Conservation (phyloP, 2,797 vertebrate species). For the Hydrolagus colliei region DNA sequence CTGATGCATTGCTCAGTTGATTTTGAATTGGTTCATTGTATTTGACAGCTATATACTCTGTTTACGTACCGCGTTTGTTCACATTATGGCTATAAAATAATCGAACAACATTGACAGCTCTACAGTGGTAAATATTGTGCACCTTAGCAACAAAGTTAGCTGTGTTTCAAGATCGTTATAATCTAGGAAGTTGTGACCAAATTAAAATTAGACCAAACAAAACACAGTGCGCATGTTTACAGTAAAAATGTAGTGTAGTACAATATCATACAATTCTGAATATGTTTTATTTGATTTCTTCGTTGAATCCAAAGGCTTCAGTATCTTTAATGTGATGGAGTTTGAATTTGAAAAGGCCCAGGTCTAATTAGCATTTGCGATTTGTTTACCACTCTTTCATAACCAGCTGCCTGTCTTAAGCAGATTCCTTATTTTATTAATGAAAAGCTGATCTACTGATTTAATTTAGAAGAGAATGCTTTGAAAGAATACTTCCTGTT, state of each 20-base stretch:
- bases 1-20: background rate
- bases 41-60: background rate
- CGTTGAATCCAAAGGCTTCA: background rate
- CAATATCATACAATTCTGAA: background rate
- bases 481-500: slow-evolving; percentile 10
- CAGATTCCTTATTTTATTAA: slow-evolving; percentile 13
- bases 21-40: background rate
- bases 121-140: background rate
- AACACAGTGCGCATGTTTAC: background rate
- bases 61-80: background rate
- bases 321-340: background rate
- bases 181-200: background rate
- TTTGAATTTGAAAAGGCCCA: slow-evolving; percentile 23
- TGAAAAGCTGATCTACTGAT: background rate
- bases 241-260: background rate
- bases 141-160: background rate
- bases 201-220: slow-evolving; percentile 14
- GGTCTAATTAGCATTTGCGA: background rate
- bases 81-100: background rate
- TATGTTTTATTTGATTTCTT: background rate
- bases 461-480: background rate
- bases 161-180: background rate
- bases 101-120: background rate
- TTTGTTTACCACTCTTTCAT: slow-evolving; percentile 15
- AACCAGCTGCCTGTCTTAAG: slow-evolving; percentile 19